A percentile compares a stretch with the other conserved stretches of the same genome.
phyloP scores from a whole-genome alignment of 2,113 vertebrate genomes.

The human region DNA sequence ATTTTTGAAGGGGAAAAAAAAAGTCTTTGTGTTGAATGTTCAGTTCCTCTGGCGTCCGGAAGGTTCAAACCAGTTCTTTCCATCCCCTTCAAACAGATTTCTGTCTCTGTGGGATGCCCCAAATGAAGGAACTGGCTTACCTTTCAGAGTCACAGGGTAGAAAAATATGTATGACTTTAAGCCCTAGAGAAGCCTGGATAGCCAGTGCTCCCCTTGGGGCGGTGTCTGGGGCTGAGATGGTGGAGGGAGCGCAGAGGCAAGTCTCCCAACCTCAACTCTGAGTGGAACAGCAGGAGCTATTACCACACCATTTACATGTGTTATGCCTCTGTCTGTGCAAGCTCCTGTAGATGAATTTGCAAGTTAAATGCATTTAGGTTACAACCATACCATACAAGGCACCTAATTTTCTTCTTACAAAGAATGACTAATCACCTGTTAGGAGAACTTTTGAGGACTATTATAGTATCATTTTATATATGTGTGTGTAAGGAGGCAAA shows the following conservation, averaged over 20 bases:
- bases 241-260: not conserved
- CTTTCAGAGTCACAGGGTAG: not conserved
- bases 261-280: not conserved
- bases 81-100: not conserved
- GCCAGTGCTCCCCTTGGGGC: not conserved
- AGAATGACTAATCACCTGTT: not conserved
- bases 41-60: not conserved
- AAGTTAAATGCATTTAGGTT: not conserved
- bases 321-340: not conserved
- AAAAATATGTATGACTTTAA: rapidly evolving
- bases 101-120: not conserved
- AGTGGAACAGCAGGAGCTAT: rapidly evolving
- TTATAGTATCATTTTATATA: not conserved
- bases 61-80: too few relatives aligned
- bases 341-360: not conserved
- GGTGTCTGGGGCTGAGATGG: not conserved
- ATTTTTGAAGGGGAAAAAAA: not conserved
- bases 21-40: not conserved
- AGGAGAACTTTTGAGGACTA: not conserved
- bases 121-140: not conserved
- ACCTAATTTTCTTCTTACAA: not conserved
- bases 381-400: not conserved
- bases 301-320: rapidly evolving
- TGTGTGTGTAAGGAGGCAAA: not conserved
- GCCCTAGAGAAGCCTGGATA: not conserved